A percentile compares a stretch with the other conserved stretches of the same genome.
These are phyloP conservation scores for Mustela nigripes DNA, from an alignment of 2,113 vertebrate species.

Conservation along the genomic window DNA sequence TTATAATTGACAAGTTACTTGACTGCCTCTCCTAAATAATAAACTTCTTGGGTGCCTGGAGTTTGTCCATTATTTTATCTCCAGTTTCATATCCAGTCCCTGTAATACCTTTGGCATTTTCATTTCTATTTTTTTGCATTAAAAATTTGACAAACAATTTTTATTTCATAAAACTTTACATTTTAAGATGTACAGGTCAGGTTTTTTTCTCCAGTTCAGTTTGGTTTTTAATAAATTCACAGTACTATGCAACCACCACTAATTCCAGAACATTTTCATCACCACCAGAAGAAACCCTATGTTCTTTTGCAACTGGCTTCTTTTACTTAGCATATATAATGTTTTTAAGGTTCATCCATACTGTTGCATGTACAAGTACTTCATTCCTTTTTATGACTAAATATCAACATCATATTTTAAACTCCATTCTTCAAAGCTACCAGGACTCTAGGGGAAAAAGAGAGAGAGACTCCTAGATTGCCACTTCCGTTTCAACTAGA, in stretches of 20 bases:
- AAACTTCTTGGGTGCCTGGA: neutral
- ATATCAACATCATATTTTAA: constrained; percentile 18
- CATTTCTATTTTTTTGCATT: neutral
- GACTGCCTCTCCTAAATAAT: neutral
- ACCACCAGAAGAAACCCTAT: neutral
- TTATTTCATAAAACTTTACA: neutral
- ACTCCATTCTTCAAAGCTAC: constrained; percentile 15
- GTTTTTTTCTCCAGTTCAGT: neutral
- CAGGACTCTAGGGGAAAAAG: neutral
- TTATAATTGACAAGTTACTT: constrained; percentile 6
- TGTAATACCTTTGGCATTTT: neutral
- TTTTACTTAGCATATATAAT: neutral
- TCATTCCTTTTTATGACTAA: constrained; percentile 10
- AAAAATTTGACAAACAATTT: neutral
- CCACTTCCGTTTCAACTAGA: neutral
- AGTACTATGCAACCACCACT: neutral
- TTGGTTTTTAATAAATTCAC: neutral
- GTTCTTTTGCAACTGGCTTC: neutral
- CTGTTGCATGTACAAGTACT: neutral
- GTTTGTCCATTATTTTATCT: neutral
- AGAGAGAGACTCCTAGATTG: neutral
- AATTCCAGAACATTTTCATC: constrained; percentile 34
- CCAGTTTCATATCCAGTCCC: neutral
- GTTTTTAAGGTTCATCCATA: neutral
- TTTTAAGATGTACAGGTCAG: neutral